phyloP scores from a whole-genome alignment of 2,888 invertebrate species.

The Psylliodes chrysocephalus region DNA sequence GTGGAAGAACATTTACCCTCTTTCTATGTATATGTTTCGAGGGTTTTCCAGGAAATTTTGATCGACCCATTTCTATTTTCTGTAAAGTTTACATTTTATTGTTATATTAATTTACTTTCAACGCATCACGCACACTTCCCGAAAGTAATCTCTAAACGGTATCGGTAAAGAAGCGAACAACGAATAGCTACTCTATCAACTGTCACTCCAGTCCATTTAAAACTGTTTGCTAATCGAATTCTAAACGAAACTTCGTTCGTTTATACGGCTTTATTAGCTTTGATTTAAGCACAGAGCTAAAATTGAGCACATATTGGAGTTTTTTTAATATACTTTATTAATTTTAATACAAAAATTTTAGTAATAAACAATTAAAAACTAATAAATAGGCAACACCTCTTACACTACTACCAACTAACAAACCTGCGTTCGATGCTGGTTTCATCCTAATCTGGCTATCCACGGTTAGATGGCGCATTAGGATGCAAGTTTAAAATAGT shows the following conservation, averaged over 20 bases:
- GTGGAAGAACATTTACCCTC: constrained; percentile 81
- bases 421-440: too few species aligned
- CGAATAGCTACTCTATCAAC: neutral
- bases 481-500: too few species aligned
- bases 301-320: too few species aligned
- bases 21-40: constrained; percentile 87
- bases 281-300: too few species aligned
- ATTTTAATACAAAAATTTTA: too few species aligned
- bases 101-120: constrained; percentile 51
- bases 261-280: too few species aligned
- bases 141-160: constrained; percentile 38
- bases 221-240: neutral
- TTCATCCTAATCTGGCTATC: too few species aligned
- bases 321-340: too few species aligned
- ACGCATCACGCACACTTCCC: constrained; percentile 55
- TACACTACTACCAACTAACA: too few species aligned
- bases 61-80: constrained; percentile 73
- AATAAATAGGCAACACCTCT: too few species aligned
- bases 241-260: neutral
- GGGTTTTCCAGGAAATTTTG: constrained; percentile 89
- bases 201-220: constrained; percentile 15
- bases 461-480: too few species aligned
- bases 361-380: too few species aligned
- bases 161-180: constrained; percentile 34
- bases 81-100: constrained; percentile 56